Evolutionary conservation across 1,140 invertebrate genomes (phyloP), one percentile per base, ranked within the genome.

Genomic region (Ceratina calcarata): DNA sequence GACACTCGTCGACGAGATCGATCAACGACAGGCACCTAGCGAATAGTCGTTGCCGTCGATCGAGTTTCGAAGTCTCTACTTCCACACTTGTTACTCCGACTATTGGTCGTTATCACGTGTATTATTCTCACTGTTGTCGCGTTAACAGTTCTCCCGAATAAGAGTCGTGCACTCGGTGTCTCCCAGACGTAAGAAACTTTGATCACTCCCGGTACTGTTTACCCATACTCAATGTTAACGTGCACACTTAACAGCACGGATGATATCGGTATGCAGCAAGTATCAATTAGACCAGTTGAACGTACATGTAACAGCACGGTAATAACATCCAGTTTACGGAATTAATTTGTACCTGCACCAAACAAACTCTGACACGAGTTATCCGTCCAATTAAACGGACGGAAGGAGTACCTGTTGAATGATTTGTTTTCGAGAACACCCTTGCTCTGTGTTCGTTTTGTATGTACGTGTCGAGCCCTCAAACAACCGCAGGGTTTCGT

Each of bases 31-130:
- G 75, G 0, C 22, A 67, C 37, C 37, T 45, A 3, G 32, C 6
- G 32, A 37, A 37, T 45, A 10, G 37, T 84, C 37, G 61, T 65
- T 45, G 55, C 69, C 57, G 83, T 81, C 80, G 67, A 81, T 86
- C 83, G 83, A 85, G 20, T 77, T 85, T 82, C 70, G 85, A 88
- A 88, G 89, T 91, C 88, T 92, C 89, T 87, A 92, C 92, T 93
- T 93, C 91, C 92, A 93, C 91, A 92, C 91, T 90, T 79, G 76
- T 68, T 85, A 64, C 78, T 87, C 89, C 88, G 88, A 89, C 77
- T 83, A 89, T 87, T 84, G 49, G 81, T 60, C 61, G 49, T 84
- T 81, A 76, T 55, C 1, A 7, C 55, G 15, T 18, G 3, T 57
- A n/a, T 73, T 89, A 88, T 85, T 85, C 90, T 88, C 86, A 84